These are phyloP conservation scores for Phortica magna DNA, from an alignment of 2,888 invertebrate genomes.

Conservation along the genomic window DNA sequence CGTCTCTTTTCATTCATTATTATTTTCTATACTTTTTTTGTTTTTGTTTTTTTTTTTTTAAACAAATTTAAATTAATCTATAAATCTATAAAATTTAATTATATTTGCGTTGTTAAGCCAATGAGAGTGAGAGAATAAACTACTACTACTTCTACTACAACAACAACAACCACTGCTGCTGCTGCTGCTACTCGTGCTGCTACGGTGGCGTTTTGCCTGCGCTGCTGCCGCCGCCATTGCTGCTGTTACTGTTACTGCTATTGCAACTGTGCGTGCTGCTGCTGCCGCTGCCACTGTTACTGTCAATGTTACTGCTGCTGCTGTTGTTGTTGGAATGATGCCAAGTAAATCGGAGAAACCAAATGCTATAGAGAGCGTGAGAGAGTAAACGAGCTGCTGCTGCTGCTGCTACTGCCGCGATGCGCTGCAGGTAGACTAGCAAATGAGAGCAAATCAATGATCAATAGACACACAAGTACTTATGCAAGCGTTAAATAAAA, in stretches of 20 bases:
- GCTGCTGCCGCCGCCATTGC: not conserved
- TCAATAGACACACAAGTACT: too few relatives aligned
- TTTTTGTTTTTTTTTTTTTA: constrained; percentile 45
- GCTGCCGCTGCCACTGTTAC: constrained; percentile 49
- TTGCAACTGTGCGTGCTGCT: constrained; percentile 38
- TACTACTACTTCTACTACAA: constrained; percentile 75
- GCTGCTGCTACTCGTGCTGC: constrained; percentile 61
- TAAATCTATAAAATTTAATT: constrained; percentile 68
- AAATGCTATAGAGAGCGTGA: not conserved
- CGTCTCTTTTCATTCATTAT: constrained; percentile 37
- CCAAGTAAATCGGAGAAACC: not conserved
- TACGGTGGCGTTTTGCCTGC: constrained; percentile 34
- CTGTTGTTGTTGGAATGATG: constrained; percentile 19
- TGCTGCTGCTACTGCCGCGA: constrained; percentile 41
- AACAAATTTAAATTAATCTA: constrained; percentile 56
- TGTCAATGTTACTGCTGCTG: constrained; percentile 42
- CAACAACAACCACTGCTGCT: constrained; percentile 74
- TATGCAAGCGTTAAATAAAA: too few relatives aligned
- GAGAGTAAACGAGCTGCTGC: too few relatives aligned
- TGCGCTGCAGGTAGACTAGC: constrained; percentile 12
- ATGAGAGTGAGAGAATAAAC: constrained; percentile 77
- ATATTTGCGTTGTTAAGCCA: constrained; percentile 76
- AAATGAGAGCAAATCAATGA: constrained; percentile 9
- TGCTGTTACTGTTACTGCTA: not conserved
- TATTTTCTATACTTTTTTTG: constrained; percentile 52